Evolutionary conservation across 2,113 vertebrate genomes (phyloP).

Genomic region (Ceyx cyanopectus): DNA sequence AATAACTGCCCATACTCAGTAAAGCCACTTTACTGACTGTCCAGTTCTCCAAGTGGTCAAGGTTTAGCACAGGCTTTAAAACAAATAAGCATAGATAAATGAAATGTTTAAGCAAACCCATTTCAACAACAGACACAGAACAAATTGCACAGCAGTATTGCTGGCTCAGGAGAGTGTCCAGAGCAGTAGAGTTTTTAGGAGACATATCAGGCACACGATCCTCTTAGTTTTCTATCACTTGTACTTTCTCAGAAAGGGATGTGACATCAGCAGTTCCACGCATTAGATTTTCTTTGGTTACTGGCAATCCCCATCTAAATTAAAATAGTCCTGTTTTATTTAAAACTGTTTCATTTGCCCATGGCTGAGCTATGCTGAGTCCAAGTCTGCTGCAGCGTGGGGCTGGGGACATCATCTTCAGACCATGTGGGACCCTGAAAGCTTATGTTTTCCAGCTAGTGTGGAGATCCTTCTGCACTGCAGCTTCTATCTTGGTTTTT

Average conservation of each 20-base stretch:
- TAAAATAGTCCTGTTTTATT: neutral
- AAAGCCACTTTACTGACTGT: neutral
- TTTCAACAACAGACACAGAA: neutral
- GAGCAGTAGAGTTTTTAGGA: neutral
- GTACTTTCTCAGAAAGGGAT: neutral
- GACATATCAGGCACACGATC: neutral
- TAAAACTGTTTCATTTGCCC: neutral
- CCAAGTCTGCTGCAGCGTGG: neutral
- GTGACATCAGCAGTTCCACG: neutral
- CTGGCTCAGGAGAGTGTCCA: neutral
- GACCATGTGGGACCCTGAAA: rapidly evolving
- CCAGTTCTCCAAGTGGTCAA: neutral
- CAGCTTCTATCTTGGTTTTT: neutral
- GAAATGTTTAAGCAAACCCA: neutral
- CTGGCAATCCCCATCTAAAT: neutral
- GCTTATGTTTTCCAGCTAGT: neutral
- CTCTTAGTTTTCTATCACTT: neutral
- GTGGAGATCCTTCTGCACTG: neutral
- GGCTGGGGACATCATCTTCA: neutral
- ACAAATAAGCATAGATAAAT: neutral
- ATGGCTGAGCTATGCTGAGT: neutral
- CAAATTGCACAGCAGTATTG: neutral
- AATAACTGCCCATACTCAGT: neutral
- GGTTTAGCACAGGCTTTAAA: neutral
- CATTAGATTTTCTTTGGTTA: neutral